These are phyloP conservation scores for Aethina tumida DNA, from an alignment of 1,140 invertebrate species.

Conservation along the genomic window DNA sequence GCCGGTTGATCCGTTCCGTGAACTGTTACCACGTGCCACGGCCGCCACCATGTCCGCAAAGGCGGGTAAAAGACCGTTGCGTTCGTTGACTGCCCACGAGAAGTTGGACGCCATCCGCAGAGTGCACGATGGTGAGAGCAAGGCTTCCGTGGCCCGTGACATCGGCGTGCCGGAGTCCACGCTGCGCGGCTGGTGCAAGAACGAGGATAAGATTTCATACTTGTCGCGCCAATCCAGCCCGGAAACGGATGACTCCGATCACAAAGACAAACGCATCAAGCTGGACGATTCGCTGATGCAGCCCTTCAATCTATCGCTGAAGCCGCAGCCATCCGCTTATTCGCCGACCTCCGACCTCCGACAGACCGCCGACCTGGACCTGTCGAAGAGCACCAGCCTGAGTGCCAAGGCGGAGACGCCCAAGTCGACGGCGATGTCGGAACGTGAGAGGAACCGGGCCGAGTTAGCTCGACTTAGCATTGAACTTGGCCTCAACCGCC, in stretches of 20 bases:
- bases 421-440: conserved; percentile 11
- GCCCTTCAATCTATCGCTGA: conserved; percentile 34
- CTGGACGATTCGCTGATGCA: conserved; percentile 21
- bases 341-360: conserved; percentile 30
- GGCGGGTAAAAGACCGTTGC: conserved; percentile 56
- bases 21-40: conserved; percentile 20
- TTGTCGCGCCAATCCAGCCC: conserved; percentile 56
- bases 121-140: conserved; percentile 71
- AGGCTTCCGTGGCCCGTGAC: conserved; percentile 69
- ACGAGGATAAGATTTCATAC: conserved; percentile 63
- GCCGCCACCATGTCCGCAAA: conserved; percentile 24
- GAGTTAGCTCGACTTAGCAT: conserved; percentile 30
- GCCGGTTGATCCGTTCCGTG: conserved; percentile 13
- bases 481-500: conserved; percentile 31
- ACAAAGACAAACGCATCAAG: too few relatives aligned
- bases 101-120: conserved; percentile 69
- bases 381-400: conserved; percentile 10
- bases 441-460: conserved; percentile 26
- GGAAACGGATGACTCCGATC: conserved; percentile 39
- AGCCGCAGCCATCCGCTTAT: conserved; percentile 12
- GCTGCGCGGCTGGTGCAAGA: conserved; percentile 74
- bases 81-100: conserved; percentile 59
- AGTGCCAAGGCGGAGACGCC: conserved; percentile 12
- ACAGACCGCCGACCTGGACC: conserved; percentile 19
- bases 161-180: conserved; percentile 77